Conservation (phyloP, 1,140 invertebrate genomes). For the Arctopsyche grandis region DNA sequence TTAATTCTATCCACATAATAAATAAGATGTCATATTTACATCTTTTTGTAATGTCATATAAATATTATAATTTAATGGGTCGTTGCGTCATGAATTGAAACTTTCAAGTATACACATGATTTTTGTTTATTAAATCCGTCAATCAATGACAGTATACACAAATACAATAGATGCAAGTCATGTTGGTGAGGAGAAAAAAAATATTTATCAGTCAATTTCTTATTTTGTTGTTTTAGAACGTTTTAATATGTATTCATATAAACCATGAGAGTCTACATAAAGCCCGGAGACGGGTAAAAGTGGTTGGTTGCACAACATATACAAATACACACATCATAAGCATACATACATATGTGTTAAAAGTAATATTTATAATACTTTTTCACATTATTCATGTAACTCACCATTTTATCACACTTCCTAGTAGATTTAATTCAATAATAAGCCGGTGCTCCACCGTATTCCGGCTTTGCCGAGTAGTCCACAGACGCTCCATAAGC, state of each 20-base stretch:
- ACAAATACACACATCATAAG: background rate
- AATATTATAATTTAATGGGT: too few species aligned
- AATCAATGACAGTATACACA: too few species aligned
- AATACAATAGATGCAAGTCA: too few species aligned
- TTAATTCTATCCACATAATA: too few species aligned
- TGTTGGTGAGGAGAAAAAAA: too few species aligned
- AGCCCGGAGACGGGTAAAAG: background rate
- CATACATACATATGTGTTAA: background rate
- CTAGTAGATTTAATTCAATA: slow-evolving; percentile 9
- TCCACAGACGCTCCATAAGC: slow-evolving; percentile 24
- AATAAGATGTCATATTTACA: too few species aligned
- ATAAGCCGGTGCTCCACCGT: slow-evolving; percentile 30
- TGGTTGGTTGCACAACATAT: background rate
- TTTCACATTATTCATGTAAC: slow-evolving; percentile 9
- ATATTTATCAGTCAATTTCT: slow-evolving; percentile 21
- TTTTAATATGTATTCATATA: background rate
- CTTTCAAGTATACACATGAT: too few species aligned
- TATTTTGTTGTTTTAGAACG: background rate
- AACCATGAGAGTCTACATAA: slow-evolving; percentile 29
- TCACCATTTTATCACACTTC: background rate
- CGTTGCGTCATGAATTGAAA: too few species aligned
- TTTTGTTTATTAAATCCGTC: too few species aligned
- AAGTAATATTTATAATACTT: background rate
- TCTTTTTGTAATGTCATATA: too few species aligned
- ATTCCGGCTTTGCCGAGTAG: slow-evolving; percentile 31